A percentile compares a stretch with the other conserved stretches of the same genome.
phyloP scores from a whole-genome alignment of 2,113 vertebrate species.

The Coregonus clupeaformis region DNA sequence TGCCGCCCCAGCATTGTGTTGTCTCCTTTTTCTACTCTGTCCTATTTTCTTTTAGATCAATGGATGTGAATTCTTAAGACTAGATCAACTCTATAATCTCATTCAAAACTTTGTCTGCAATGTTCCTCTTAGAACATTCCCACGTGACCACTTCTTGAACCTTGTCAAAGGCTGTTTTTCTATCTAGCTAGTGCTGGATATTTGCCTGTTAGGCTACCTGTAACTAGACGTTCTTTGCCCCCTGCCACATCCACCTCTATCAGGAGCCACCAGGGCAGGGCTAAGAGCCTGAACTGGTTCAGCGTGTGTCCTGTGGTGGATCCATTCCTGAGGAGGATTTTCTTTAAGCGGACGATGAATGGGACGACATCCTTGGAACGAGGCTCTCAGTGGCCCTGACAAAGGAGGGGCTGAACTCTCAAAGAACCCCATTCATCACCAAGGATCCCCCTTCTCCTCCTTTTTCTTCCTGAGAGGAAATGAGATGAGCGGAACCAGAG shows the following conservation, averaged over 20 bases:
- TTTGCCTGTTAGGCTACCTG: neutral
- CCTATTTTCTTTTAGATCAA: slow-evolving; percentile 1
- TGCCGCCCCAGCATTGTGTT: too few relatives aligned
- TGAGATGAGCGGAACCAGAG: slow-evolving; percentile 18
- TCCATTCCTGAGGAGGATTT: slow-evolving; percentile 43
- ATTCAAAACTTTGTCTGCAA: slow-evolving; percentile 21
- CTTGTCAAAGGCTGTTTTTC: slow-evolving; percentile 11
- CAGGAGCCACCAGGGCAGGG: slow-evolving; percentile 51
- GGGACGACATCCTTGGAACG: slow-evolving; percentile 57
- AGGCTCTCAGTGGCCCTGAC: slow-evolving; percentile 54
- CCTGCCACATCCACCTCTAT: slow-evolving; percentile 36
- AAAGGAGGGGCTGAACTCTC: slow-evolving; percentile 59
- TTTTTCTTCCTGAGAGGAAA: slow-evolving; percentile 30
- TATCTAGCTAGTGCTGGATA: slow-evolving; percentile 9
- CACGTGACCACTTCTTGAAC: neutral
- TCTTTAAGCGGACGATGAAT: slow-evolving; percentile 39
- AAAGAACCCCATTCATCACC: slow-evolving; percentile 55
- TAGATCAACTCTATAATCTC: neutral
- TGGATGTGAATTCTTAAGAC: slow-evolving; percentile 7
- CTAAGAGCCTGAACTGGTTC: slow-evolving; percentile 49
- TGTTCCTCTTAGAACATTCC: slow-evolving; percentile 25
- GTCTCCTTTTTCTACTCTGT: neutral
- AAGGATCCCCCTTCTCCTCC: slow-evolving; percentile 18
- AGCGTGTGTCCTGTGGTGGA: slow-evolving; percentile 60
- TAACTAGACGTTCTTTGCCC: slow-evolving; percentile 13